Evolutionary conservation across 2,797 vertebrate species (phyloP).

Genomic region (Propithecus perrieri): DNA sequence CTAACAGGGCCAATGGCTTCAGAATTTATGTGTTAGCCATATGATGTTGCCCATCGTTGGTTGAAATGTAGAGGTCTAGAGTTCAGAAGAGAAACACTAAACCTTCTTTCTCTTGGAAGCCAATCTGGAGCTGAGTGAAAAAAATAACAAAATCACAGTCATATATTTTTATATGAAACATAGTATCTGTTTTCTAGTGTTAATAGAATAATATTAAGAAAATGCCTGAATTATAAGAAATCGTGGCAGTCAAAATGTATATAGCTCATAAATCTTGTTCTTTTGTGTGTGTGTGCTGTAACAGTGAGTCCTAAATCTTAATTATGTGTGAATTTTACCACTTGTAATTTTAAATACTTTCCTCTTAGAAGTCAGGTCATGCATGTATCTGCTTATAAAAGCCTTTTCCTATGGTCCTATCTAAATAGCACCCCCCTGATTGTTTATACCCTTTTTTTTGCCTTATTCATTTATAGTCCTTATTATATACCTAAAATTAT

Average conservation of each 20-base stretch:
- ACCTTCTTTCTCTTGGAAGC: not conserved
- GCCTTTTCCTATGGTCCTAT: not conserved
- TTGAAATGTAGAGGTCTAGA: not conserved
- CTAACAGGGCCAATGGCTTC: not conserved
- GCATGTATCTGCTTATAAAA: not conserved
- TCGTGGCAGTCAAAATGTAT: not conserved
- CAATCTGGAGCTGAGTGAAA: not conserved
- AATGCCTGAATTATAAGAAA: not conserved
- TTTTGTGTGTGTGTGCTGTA: not conserved
- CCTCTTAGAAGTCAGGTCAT: not conserved
- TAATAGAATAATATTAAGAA: not conserved
- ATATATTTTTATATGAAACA: not conserved
- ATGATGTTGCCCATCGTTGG: not conserved
- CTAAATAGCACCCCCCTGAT: not conserved
- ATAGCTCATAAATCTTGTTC: not conserved
- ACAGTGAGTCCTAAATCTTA: not conserved
- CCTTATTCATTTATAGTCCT: not conserved
- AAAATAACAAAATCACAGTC: not conserved
- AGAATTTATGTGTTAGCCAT: not conserved
- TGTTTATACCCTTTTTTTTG: not conserved
- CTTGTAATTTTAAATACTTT: not conserved
- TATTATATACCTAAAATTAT: not conserved
- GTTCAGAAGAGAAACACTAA: conserved; percentile 6
- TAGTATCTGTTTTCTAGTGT: not conserved
- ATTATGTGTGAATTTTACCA: not conserved